Conservation (phyloP, 2,888 invertebrate species). For the Drosophila koepferae region DNA sequence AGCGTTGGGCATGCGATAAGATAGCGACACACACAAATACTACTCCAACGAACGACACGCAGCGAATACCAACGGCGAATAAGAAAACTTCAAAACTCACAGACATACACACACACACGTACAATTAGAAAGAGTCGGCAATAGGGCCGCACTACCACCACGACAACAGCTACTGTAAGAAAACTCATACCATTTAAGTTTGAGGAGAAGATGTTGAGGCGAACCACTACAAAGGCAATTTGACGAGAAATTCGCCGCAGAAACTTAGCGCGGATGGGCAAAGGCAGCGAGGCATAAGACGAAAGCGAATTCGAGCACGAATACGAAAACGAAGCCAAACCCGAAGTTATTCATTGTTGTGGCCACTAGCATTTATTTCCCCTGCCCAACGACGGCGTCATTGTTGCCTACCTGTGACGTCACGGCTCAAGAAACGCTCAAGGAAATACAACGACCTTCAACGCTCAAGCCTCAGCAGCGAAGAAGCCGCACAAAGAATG, state of each 20-base stretch:
- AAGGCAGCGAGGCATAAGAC: slow-evolving; percentile 8
- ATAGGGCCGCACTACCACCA: slow-evolving; percentile 46
- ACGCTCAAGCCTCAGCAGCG: slow-evolving; percentile 30
- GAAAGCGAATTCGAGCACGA: slow-evolving; percentile 26
- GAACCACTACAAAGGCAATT: slow-evolving; percentile 54
- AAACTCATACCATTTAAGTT: slow-evolving; percentile 67
- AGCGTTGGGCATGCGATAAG: slow-evolving; percentile 47
- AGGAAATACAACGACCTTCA: slow-evolving; percentile 79
- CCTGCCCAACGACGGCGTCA: slow-evolving; percentile 60
- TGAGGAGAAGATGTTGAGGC: slow-evolving; percentile 46
- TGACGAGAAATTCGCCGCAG: slow-evolving; percentile 72
- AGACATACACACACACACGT: slow-evolving; percentile 18
- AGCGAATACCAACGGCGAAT: slow-evolving; percentile 59
- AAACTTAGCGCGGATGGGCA: slow-evolving; percentile 19
- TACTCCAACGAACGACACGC: slow-evolving; percentile 21
- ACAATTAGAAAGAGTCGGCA: slow-evolving; percentile 52
- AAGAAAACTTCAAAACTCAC: slow-evolving; percentile 52
- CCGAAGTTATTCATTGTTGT: slow-evolving; percentile 59
- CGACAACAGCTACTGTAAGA: slow-evolving; percentile 51
- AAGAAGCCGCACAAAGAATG: slow-evolving; percentile 39
- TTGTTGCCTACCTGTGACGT: slow-evolving; percentile 61
- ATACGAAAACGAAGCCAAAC: slow-evolving; percentile 30
- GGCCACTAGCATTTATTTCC: slow-evolving; percentile 53
- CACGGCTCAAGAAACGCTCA: slow-evolving; percentile 69
- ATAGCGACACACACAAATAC: slow-evolving; percentile 38